These are phyloP conservation scores for Athrips mouffetella DNA, from an alignment of 2,888 invertebrate genomes.

Conservation along the genomic window DNA sequence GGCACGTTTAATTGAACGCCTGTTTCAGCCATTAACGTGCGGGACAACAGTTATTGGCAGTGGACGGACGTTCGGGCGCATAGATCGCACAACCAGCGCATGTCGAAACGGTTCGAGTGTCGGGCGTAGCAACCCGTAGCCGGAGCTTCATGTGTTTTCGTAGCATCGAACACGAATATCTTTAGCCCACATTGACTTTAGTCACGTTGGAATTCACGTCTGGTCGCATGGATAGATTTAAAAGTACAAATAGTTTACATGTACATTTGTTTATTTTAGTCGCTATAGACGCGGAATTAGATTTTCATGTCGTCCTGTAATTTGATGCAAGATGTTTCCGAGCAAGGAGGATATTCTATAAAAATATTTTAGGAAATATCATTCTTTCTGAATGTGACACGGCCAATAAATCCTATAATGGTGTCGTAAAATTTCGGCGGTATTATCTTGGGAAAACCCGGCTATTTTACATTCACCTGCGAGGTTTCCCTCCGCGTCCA, in stretches of 20 bases:
- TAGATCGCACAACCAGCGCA: slow-evolving; percentile 30
- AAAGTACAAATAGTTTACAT: background rate
- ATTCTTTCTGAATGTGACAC: slow-evolving; percentile 67
- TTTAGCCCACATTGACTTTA: slow-evolving; percentile 1
- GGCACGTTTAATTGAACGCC: slow-evolving; percentile 69
- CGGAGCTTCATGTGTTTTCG: slow-evolving; percentile 2
- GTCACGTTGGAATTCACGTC: too few relatives aligned
- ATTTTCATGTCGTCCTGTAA: slow-evolving; percentile 15
- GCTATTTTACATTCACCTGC: slow-evolving; percentile 78
- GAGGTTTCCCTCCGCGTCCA: slow-evolving; percentile 76
- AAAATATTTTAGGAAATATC: slow-evolving; percentile 60
- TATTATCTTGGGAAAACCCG: slow-evolving; percentile 76
- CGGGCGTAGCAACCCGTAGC: slow-evolving; percentile 33
- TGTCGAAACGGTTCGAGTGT: slow-evolving; percentile 34
- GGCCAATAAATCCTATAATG: slow-evolving; percentile 75
- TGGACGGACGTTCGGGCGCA: slow-evolving; percentile 29
- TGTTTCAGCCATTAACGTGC: slow-evolving; percentile 62
- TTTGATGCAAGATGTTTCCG: slow-evolving; percentile 25
- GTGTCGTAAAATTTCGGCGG: slow-evolving; percentile 75
- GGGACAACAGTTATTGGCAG: slow-evolving; percentile 65
- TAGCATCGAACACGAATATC: slow-evolving; percentile 8
- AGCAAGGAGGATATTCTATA: slow-evolving; percentile 37
- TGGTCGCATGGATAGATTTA: too few relatives aligned
- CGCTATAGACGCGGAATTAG: slow-evolving; percentile 3
- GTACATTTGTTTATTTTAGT: background rate